Evolutionary conservation across 1,140 invertebrate species (phyloP).

Genomic region (Zaprionus gabonicus): DNA sequence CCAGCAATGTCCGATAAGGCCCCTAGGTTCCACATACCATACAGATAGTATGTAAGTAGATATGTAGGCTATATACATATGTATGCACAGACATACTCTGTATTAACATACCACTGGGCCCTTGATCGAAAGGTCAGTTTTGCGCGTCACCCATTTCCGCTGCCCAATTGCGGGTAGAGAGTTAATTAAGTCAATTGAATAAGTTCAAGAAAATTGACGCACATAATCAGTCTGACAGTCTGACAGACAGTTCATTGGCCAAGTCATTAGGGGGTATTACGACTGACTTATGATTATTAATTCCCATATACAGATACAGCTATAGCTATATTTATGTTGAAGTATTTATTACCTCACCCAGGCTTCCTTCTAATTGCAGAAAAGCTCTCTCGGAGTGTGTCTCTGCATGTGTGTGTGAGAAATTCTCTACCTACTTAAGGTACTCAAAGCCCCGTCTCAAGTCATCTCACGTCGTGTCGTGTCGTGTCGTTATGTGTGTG

Average conservation of each 20-base stretch:
- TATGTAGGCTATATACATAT: constrained; percentile 3
- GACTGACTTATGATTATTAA: constrained; percentile 35
- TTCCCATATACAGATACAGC: constrained; percentile 25
- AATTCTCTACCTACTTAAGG: constrained; percentile 46
- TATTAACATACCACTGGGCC: constrained; percentile 39
- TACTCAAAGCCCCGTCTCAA: constrained; percentile 27
- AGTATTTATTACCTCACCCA: constrained; percentile 54
- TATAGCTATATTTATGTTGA: background rate
- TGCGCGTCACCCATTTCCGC: constrained; percentile 63
- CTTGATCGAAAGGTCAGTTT: constrained; percentile 65
- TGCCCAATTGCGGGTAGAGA: constrained; percentile 42
- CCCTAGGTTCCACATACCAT: constrained; percentile 8
- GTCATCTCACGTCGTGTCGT: constrained; percentile 16
- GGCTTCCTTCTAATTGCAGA: constrained; percentile 45
- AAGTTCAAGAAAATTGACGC: constrained; percentile 71
- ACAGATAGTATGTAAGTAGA: background rate
- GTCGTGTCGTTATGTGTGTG: constrained; percentile 53
- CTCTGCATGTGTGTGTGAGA: background rate
- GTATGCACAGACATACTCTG: background rate
- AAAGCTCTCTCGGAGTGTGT: constrained; percentile 11
- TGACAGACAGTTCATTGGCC: constrained; percentile 63
- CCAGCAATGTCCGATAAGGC: constrained; percentile 45
- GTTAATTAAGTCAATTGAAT: constrained; percentile 62
- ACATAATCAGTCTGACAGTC: constrained; percentile 51
- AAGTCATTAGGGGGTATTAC: constrained; percentile 28